phyloP scores from a whole-genome alignment of 2,113 vertebrate species.

The Halcyon senegalensis region DNA sequence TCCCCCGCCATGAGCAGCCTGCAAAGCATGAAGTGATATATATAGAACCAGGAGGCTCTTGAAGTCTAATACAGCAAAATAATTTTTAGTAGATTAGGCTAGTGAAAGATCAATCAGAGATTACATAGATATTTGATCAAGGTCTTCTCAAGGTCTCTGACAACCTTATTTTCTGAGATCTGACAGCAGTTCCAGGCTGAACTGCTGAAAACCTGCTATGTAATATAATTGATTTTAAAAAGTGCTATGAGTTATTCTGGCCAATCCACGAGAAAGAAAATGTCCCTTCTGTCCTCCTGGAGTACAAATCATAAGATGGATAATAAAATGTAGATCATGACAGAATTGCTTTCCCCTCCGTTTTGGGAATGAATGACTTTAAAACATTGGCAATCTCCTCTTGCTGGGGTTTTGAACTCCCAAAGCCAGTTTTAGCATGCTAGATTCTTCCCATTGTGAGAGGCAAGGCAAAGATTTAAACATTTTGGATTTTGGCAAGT shows the following conservation, averaged over 20 bases:
- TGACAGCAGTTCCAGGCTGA: conserved; percentile 21
- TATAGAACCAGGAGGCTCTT: not conserved
- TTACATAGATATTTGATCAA: not conserved
- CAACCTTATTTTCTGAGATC: not conserved
- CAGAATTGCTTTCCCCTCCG: conserved; percentile 14
- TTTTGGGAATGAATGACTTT: conserved; percentile 34
- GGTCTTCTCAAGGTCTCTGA: conserved; percentile 29
- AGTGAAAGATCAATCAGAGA: not conserved
- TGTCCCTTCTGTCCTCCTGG: conserved; percentile 37
- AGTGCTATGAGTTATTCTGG: not conserved
- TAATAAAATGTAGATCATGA: conserved; percentile 37
- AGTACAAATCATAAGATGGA: not conserved
- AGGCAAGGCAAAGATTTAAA: conserved; percentile 5
- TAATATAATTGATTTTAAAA: conserved; percentile 57
- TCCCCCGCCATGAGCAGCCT: not conserved
- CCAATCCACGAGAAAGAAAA: conserved; percentile 38
- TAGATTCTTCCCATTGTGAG: not conserved
- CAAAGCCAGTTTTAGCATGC: not conserved
- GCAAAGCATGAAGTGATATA: not conserved
- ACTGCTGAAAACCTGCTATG: conserved; percentile 15
- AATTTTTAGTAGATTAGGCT: not conserved
- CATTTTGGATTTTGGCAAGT: conserved; percentile 14
- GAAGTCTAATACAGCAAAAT: not conserved
- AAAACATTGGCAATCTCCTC: conserved; percentile 25
- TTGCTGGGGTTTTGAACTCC: conserved; percentile 13